phyloP scores from a whole-genome alignment of 2,888 invertebrate genomes.

The Elysia crispata region DNA sequence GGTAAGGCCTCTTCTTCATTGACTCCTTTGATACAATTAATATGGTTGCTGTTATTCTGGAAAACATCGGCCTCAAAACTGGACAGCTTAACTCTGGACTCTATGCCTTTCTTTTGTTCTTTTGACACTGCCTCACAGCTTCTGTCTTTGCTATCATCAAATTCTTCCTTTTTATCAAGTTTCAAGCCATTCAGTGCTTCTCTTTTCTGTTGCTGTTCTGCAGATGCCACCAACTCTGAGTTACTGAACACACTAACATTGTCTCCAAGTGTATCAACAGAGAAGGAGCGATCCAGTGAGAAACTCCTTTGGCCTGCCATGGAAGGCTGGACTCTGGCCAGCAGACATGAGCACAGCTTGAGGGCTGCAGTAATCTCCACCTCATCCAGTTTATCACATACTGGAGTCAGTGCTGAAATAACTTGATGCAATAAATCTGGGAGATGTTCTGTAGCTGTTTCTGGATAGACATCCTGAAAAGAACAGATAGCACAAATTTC shows the following conservation, averaged over 20 bases:
- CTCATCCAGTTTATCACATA: constrained; percentile 81
- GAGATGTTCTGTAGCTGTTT: constrained; percentile 87
- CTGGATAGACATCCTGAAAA: constrained; percentile 84
- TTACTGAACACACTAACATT: constrained; percentile 46
- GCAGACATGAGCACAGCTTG: constrained; percentile 85
- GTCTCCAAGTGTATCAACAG: constrained; percentile 41
- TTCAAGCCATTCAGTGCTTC: neutral
- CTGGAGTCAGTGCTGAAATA: constrained; percentile 81
- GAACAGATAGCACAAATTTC: neutral
- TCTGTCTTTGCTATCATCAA: neutral
- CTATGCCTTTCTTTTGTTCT: neutral
- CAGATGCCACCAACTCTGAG: constrained; percentile 9
- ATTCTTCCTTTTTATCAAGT: neutral
- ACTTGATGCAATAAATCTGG: constrained; percentile 87
- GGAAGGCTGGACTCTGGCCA: constrained; percentile 85
- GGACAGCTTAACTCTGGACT: neutral
- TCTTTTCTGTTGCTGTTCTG: constrained; percentile 3
- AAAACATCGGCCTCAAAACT: neutral
- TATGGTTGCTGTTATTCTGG: neutral
- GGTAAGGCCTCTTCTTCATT: neutral
- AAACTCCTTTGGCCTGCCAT: constrained; percentile 58
- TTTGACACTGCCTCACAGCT: neutral
- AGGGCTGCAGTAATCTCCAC: constrained; percentile 84
- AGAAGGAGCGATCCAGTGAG: constrained; percentile 16
- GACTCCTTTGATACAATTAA: neutral